Base-by-base conservation (phyloP, 2,797 vertebrate species). In the Echeneis naucrates region DNA sequence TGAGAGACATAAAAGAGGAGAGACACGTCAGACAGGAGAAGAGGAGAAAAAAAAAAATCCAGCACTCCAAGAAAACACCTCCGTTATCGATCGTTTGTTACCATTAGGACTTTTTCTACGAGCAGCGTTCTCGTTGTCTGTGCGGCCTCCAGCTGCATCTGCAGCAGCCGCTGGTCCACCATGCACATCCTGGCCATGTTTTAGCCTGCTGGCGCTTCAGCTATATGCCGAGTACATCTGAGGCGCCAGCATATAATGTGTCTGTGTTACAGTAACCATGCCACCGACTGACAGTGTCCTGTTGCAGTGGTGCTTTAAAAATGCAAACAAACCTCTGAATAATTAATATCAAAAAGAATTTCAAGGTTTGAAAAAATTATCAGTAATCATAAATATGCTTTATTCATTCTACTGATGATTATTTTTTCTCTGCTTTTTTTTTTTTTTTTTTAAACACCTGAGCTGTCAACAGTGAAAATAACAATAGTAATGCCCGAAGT, bases 161-260 rank as follows among this genome's bases (percentile, higher is more conserved):
- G 86, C 50, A 93, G 81, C 35, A 89, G 60, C 33, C 26, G 85
- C 74, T 92, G 89, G 72, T 94, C 88, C 2, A 93, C 84, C 88
- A 92, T 91, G 30, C 77, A 85, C 80, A 89, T 91, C 82, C 80
- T 78, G 1, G 87, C 87, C 92, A 92, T 93, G 58, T 79, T 63
- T 52, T 5, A 38, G n/a, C 37, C 21, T 0, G 24, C 51, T 4
- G 10, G 21, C n/a, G n/a, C n/a, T n/a, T n/a, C n/a, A n/a, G n/a
- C n/a, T n/a, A n/a, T n/a, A 37, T 0, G 27, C 55, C 38, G 17
- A 26, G 55, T 50, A 33, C 14, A 48, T 57, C 54, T 12, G 3
- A 51, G 13, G 44, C 55, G n/a, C 5, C 0, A 68, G 48, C 23
- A 12, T 6, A 8, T 2, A 47, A 32, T 5, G 51, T 14, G 38